Conservation (phyloP, 2,888 invertebrate genomes). For the Brachyptera putata region DNA sequence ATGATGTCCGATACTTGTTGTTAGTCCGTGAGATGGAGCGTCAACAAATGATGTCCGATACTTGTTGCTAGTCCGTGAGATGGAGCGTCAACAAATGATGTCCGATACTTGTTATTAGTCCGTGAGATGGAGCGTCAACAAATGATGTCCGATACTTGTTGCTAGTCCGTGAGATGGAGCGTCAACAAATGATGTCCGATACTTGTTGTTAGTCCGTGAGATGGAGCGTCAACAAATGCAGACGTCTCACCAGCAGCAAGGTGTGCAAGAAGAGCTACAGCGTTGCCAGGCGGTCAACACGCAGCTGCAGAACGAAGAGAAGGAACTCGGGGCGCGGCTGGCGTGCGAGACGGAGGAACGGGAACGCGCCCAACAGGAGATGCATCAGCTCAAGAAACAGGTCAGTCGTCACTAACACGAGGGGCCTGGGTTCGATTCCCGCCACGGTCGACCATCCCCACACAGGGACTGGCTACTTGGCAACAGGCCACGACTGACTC, state of each 20-base stretch:
- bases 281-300: conserved; percentile 61
- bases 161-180: conserved; percentile 63
- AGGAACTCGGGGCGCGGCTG: conserved; percentile 40
- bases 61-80: conserved; percentile 54
- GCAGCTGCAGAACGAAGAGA: conserved; percentile 51
- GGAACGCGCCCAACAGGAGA: conserved; percentile 68
- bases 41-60: too few species aligned
- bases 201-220: conserved; percentile 55
- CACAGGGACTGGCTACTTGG: too few species aligned
- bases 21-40: conserved; percentile 66
- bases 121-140: conserved; percentile 70
- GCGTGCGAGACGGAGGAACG: conserved; percentile 72
- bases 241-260: conserved; percentile 43
- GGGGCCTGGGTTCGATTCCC: background rate
- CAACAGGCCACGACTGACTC: too few species aligned
- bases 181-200: conserved; percentile 65
- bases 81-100: conserved; percentile 68
- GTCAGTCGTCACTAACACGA: conserved; percentile 41
- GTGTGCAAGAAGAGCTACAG: conserved; percentile 57
- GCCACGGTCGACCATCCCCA: too few species aligned
- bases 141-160: too few species aligned
- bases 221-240: conserved; percentile 68
- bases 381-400: conserved; percentile 70
- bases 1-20: too few species aligned
- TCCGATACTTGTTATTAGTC: conserved; percentile 44